Evolutionary conservation across 2,888 invertebrate genomes (phyloP), one percentile per base, ranked within the genome.

Genomic region (Chromoteleia sp.): DNA sequence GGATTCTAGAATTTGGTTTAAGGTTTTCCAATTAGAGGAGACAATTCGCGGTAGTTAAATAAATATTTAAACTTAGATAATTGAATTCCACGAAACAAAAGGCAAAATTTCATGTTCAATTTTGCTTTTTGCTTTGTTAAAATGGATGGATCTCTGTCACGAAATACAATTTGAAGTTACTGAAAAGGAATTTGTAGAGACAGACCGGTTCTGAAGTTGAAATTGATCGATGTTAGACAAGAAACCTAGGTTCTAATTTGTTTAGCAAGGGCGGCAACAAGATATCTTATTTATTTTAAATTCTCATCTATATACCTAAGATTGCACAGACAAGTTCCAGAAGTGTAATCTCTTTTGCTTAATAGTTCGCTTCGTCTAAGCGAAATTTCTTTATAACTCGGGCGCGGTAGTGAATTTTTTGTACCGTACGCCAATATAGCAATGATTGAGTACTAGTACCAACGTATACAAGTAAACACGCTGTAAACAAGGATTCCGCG

Each of bases 401-500:
- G 25, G 12, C 19, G 10, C 19, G 29, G 29, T 45, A 58, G 21
- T 56, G 33, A 33, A 45, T 56, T 68, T 68, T 68, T 68, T 68
- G 36, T 19, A 3, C 14, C 21, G 14, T 8, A 19, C 56, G 29
- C 30, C 29, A 54, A 36, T 67, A 50, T 45, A 50, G 56, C 39
- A 50, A 59, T 70, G 58, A 70, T 36, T 10, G 25, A 70, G 36
- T 14, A 45, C 21, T 15, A 8, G 56, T 15, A 58, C 10, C 33
- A 25, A 29, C 29, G 19, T 58, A 36, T 58, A 70, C 54, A 58
- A 58, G 56, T 48, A 70, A 70, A 45, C 48, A 36, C 39, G 58
- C 39, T 70, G 70, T 70, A 58, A 70, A 70, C 58, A 70, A 14
- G 19, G 39, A 58, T 70, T 70, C 70, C 58, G 33, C 19, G 70